phyloP scores from a whole-genome alignment of 2,113 vertebrate genomes.

The Xiphorhynchus elegans region DNA sequence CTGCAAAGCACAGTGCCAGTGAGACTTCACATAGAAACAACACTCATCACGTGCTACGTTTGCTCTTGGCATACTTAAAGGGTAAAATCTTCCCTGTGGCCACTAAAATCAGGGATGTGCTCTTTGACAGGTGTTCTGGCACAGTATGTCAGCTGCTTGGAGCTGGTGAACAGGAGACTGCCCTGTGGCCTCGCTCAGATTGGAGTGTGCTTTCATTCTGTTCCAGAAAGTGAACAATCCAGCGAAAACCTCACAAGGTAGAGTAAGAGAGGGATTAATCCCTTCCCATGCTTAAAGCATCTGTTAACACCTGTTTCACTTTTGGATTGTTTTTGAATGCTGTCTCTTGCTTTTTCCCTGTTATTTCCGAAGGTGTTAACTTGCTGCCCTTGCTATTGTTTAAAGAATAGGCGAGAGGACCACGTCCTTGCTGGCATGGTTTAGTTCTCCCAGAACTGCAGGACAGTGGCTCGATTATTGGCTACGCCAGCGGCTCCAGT shows the following conservation, averaged over 20 bases:
- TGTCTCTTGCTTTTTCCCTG: constrained; percentile 30
- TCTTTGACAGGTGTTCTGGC: constrained; percentile 82
- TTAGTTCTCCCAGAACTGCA: constrained; percentile 88
- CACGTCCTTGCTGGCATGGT: constrained; percentile 88
- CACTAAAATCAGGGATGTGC: neutral
- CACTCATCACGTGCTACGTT: accelerated
- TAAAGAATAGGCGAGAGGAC: constrained; percentile 85
- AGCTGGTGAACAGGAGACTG: constrained; percentile 86
- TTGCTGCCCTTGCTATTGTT: constrained; percentile 62
- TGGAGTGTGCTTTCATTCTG: constrained; percentile 85
- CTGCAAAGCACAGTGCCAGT: neutral
- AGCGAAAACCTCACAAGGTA: constrained; percentile 56
- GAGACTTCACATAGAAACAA: accelerated
- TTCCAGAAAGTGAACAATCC: constrained; percentile 1
- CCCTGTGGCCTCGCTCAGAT: constrained; percentile 90
- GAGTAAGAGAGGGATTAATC: neutral
- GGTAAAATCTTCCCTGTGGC: neutral
- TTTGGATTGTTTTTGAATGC: constrained; percentile 12
- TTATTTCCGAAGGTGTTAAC: constrained; percentile 67
- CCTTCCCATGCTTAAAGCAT: neutral
- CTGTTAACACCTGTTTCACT: neutral
- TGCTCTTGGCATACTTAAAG: neutral
- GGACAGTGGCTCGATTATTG: constrained; percentile 97
- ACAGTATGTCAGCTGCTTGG: constrained; percentile 81
- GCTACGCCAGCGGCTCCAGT: constrained; percentile 89